phyloP scores from a whole-genome alignment of 1,140 invertebrate species.

The Listronotus bonariensis region DNA sequence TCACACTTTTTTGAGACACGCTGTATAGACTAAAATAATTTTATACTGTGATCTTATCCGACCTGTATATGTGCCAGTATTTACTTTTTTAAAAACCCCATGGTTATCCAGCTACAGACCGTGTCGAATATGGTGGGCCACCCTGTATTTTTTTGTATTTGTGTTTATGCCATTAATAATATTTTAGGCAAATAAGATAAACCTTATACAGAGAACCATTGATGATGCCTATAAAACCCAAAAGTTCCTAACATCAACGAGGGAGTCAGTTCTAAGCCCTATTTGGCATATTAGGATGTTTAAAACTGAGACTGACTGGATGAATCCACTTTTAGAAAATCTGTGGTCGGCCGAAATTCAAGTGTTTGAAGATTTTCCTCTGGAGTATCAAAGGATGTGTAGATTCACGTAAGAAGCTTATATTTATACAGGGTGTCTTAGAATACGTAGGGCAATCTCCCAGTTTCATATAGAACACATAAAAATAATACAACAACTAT shows the following conservation, averaged over 20 bases:
- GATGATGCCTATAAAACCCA: neutral
- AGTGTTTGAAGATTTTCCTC: conserved; percentile 7
- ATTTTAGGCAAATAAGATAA: conserved; percentile 6
- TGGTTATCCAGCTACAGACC: too few species aligned
- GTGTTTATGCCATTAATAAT: neutral
- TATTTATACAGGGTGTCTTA: too few species aligned
- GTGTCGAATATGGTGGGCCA: too few species aligned
- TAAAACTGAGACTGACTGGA: conserved; percentile 12
- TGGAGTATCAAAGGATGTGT: conserved; percentile 9
- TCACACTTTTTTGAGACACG: too few species aligned
- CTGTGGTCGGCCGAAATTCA: conserved; percentile 1
- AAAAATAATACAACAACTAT: too few species aligned
- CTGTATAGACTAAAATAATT: too few species aligned
- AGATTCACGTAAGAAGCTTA: conserved; percentile 17
- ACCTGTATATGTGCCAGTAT: too few species aligned
- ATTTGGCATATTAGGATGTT: conserved; percentile 6
- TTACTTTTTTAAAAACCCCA: too few species aligned
- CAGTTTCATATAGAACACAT: too few species aligned
- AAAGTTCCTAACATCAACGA: neutral
- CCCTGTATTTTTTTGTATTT: too few species aligned
- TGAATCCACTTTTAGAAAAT: conserved; percentile 11
- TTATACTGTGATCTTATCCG: too few species aligned
- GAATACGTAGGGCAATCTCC: too few species aligned
- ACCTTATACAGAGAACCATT: conserved; percentile 2
- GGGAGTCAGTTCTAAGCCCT: neutral